These are phyloP conservation scores for Euwallacea similis DNA, from an alignment of 1,140 invertebrate species.

Conservation along the genomic window DNA sequence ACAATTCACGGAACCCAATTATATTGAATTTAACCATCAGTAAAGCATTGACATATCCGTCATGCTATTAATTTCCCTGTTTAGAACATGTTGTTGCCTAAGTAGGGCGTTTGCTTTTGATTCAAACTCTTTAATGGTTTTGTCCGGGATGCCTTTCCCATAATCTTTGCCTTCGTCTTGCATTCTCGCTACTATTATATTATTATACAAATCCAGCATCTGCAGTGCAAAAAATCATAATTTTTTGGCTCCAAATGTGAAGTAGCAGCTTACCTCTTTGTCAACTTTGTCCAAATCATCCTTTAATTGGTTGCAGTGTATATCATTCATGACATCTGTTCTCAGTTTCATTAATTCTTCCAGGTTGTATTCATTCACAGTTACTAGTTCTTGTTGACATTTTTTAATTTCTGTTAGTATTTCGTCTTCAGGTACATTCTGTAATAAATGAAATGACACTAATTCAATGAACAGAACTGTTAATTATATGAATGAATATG, in stretches of 20 bases:
- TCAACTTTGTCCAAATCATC: constrained; percentile 70
- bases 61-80: constrained; percentile 43
- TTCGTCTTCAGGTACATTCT: constrained; percentile 70
- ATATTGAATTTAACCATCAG: constrained; percentile 44
- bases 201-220: constrained; percentile 50
- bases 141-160: constrained; percentile 38
- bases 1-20: constrained; percentile 33
- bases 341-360: constrained; percentile 65
- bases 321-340: constrained; percentile 64
- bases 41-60: constrained; percentile 43
- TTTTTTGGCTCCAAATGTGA: constrained; percentile 18
- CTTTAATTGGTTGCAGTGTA: constrained; percentile 68
- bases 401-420: constrained; percentile 82
- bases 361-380: constrained; percentile 70
- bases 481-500: constrained; percentile 15
- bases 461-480: neutral
- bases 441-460: neutral
- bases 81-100: constrained; percentile 45
- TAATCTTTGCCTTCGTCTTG: constrained; percentile 44
- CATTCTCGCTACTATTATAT: constrained; percentile 43
- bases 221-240: constrained; percentile 32
- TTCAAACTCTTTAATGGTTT: constrained; percentile 44
- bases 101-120: constrained; percentile 46
- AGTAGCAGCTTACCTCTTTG: constrained; percentile 61
- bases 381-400: constrained; percentile 78